phyloP scores from a whole-genome alignment of 2,888 invertebrate species.

The Drosophila falleni region DNA sequence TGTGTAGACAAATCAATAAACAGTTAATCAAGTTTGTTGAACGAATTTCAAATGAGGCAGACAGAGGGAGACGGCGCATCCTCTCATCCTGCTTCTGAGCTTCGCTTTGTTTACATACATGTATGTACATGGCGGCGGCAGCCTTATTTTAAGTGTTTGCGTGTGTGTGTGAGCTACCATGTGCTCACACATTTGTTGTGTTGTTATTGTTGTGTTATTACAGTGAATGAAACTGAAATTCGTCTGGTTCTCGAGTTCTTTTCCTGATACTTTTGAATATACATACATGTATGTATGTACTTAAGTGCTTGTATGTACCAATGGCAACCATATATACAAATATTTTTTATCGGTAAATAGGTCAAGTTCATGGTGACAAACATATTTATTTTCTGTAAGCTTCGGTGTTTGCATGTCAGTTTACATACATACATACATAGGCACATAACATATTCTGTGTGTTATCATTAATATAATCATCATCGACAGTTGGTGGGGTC shows the following conservation, averaged over 20 bases:
- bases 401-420: background rate
- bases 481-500: slow-evolving; percentile 36
- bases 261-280: background rate
- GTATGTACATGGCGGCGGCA: slow-evolving; percentile 18
- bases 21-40: slow-evolving; percentile 59
- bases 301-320: background rate
- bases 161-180: slow-evolving; percentile 31
- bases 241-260: background rate
- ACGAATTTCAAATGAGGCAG: slow-evolving; percentile 23
- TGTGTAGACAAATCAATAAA: slow-evolving; percentile 59
- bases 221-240: slow-evolving; percentile 36
- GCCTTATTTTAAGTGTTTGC: background rate
- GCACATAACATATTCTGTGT: background rate
- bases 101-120: slow-evolving; percentile 40
- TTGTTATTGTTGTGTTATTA: slow-evolving; percentile 5
- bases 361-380: slow-evolving; percentile 34
- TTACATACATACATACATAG: background rate
- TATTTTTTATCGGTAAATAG: slow-evolving; percentile 24
- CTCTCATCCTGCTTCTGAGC: slow-evolving; percentile 12
- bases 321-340: background rate
- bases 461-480: slow-evolving; percentile 11
- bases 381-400: background rate
- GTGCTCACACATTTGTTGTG: slow-evolving; percentile 38
- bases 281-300: background rate
- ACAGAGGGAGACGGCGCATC: slow-evolving; percentile 9